phyloP scores from a whole-genome alignment of 2,888 invertebrate genomes.

The Pterostichus niger region DNA sequence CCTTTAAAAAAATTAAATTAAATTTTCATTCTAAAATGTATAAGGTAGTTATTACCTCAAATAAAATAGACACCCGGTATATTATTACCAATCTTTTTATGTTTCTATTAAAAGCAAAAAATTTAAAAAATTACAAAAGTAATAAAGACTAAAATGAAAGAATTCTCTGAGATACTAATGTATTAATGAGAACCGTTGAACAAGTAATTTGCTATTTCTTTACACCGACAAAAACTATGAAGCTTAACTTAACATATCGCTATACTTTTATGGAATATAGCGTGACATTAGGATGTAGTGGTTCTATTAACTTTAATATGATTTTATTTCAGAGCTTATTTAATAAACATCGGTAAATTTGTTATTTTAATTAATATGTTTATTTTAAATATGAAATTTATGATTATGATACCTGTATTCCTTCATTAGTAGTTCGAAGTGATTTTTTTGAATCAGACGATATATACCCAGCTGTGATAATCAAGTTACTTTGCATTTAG shows the following conservation, averaged over 20 bases:
- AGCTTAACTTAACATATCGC: neutral
- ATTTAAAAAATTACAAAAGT: no score
- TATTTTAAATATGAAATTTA: constrained; percentile 41
- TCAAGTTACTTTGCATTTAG: constrained; percentile 40
- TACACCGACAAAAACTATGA: constrained; percentile 16
- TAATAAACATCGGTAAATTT: constrained; percentile 57
- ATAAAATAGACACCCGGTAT: no score
- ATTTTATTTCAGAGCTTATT: constrained; percentile 52
- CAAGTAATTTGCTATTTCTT: constrained; percentile 9
- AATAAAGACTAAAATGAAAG: no score
- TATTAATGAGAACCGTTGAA: no score
- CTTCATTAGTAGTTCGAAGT: constrained; percentile 44
- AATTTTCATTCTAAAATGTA: no score
- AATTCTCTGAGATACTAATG: no score
- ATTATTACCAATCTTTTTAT: no score
- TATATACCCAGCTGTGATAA: constrained; percentile 11
- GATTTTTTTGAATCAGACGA: constrained; percentile 12
- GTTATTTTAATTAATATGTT: constrained; percentile 61
- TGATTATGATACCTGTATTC: constrained; percentile 44
- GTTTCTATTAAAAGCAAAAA: no score
- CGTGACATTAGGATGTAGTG: constrained; percentile 5
- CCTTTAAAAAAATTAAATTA: no score
- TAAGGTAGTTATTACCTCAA: no score
- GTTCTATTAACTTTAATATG: constrained; percentile 34
- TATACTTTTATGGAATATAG: constrained; percentile 29